Percentiles rank a stretch among this genome's conserved stretches.
These are phyloP conservation scores for Galeruca laticollis DNA, from an alignment of 2,888 invertebrate genomes.

Conservation along the genomic window DNA sequence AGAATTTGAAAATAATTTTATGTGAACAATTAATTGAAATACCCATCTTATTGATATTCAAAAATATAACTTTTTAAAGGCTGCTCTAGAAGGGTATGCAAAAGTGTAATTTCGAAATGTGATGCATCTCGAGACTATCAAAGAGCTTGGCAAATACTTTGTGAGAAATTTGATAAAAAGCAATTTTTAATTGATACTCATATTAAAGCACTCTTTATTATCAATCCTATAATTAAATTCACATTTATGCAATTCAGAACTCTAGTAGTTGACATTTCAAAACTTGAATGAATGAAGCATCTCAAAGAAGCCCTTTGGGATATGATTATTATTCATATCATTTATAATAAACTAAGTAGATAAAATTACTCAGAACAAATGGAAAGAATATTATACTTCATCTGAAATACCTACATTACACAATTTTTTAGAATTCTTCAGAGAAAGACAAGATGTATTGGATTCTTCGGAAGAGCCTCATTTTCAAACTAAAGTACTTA, in stretches of 20 bases:
- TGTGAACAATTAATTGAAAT: constrained; percentile 15
- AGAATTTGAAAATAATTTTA: constrained; percentile 23
- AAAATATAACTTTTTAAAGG: constrained; percentile 25
- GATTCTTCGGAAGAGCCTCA: too few relatives aligned
- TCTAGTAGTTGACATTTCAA: not conserved
- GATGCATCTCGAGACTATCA: constrained; percentile 12
- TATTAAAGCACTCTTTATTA: constrained; percentile 21
- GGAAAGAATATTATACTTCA: too few relatives aligned
- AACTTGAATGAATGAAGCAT: constrained; percentile 19
- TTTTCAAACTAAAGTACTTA: too few relatives aligned
- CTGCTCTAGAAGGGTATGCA: constrained; percentile 24
- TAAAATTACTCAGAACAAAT: too few relatives aligned
- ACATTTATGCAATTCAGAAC: too few relatives aligned
- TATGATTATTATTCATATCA: too few relatives aligned
- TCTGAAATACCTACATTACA: too few relatives aligned
- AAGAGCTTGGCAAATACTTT: constrained; percentile 15
- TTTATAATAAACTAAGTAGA: too few relatives aligned
- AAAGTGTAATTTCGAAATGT: constrained; percentile 5
- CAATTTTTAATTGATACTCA: constrained; percentile 23
- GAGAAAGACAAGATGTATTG: too few relatives aligned
- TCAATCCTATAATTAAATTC: constrained; percentile 3
- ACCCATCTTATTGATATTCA: constrained; percentile 8
- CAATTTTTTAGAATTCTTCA: too few relatives aligned
- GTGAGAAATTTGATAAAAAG: constrained; percentile 25
- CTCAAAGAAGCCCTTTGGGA: constrained; percentile 20